Conservation (phyloP, 2,113 vertebrate genomes). For the Pionites leucogaster region DNA sequence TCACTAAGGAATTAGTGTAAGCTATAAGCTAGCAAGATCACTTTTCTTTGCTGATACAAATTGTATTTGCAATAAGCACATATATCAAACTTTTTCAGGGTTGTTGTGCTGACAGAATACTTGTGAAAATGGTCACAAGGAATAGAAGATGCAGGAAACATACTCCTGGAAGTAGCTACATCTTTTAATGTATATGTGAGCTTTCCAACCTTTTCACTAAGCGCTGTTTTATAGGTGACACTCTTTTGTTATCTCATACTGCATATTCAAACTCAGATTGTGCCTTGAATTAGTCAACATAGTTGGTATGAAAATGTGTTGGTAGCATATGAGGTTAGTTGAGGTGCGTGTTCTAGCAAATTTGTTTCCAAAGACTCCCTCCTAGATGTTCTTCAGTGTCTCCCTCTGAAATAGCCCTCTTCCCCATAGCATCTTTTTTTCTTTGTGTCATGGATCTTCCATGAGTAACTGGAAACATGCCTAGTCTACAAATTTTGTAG, state of each 20-base stretch:
- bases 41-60: slow-evolving; percentile 1
- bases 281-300: not conserved
- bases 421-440: not conserved
- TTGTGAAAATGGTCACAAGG: not conserved
- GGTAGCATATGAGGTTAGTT: not conserved
- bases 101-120: not conserved
- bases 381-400: not conserved
- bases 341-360: not conserved
- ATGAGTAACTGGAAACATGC: not conserved
- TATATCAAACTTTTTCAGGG: not conserved
- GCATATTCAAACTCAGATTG: not conserved
- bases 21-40: not conserved
- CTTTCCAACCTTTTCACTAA: not conserved
- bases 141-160: not conserved
- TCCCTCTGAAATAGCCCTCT: not conserved
- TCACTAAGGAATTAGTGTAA: not conserved
- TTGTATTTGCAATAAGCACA: not conserved
- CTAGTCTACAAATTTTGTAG: not conserved
- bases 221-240: not conserved
- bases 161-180: not conserved
- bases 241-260: not conserved
- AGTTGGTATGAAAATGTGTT: not conserved
- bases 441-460: not conserved
- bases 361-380: not conserved
- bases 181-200: not conserved